Percentiles rank a stretch among this genome's conserved stretches.
Conservation (phyloP, 2,888 invertebrate genomes). For the Agrochola litura region DNA sequence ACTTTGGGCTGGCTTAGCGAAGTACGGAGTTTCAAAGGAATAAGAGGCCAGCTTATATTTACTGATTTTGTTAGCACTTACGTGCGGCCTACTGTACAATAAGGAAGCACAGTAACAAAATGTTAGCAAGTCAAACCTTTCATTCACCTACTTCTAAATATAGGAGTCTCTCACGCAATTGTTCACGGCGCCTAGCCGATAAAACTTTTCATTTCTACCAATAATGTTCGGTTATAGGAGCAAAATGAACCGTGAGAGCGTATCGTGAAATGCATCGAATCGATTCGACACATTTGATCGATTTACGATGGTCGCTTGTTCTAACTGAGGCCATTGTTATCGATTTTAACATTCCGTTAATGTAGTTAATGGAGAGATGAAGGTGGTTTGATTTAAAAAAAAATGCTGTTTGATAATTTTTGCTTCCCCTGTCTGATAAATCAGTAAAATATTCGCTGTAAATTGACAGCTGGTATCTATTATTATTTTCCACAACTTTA, state of each 20-base stretch:
- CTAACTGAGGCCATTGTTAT: conserved; percentile 69
- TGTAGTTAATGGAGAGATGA: conserved; percentile 8
- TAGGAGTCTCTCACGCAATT: conserved; percentile 56
- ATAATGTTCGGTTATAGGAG: conserved; percentile 48
- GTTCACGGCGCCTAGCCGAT: conserved; percentile 50
- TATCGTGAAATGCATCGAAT: conserved; percentile 64
- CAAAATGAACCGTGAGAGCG: conserved; percentile 61
- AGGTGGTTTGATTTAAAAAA: neutral
- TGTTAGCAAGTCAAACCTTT: conserved; percentile 27
- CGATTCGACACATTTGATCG: conserved; percentile 61
- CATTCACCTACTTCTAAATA: conserved; percentile 62
- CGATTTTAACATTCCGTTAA: conserved; percentile 57
- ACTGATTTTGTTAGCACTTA: neutral
- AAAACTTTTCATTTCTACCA: conserved; percentile 65
- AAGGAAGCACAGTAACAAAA: conserved; percentile 26
- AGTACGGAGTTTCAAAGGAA: neutral
- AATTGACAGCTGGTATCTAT: neutral
- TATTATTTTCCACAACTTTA: conserved; percentile 17
- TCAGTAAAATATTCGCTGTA: too few relatives aligned
- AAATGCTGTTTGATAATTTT: neutral
- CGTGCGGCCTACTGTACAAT: neutral
- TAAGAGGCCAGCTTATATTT: too few relatives aligned
- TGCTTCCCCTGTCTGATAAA: neutral
- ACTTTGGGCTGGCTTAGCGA: neutral
- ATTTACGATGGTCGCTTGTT: conserved; percentile 65